These are phyloP conservation scores for Epicampocera succincta DNA, from an alignment of 2,888 invertebrate genomes.

Conservation along the genomic window DNA sequence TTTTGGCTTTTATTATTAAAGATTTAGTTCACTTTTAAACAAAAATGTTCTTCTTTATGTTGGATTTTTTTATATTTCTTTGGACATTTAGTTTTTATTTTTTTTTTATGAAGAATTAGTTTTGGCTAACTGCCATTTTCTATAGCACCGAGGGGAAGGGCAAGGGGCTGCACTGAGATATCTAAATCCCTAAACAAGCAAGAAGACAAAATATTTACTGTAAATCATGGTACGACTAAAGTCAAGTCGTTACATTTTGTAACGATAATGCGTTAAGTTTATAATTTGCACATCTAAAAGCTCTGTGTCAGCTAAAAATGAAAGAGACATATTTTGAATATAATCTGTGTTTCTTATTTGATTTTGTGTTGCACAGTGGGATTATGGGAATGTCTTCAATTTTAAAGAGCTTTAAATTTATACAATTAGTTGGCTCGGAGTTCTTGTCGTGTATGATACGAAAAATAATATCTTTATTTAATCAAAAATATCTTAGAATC, in stretches of 20 bases:
- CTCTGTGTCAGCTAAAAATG: not conserved
- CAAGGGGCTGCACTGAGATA: not conserved
- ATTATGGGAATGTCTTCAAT: too few species aligned
- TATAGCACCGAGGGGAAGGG: not conserved
- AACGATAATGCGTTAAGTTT: conserved; percentile 48
- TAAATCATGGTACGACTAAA: conserved; percentile 44
- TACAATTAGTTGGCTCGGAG: too few species aligned
- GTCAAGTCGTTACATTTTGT: conserved; percentile 44
- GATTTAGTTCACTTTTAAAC: not conserved
- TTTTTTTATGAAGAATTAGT: conserved; percentile 29
- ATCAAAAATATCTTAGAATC: too few species aligned
- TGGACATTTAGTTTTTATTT: not conserved
- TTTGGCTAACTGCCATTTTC: conserved; percentile 49
- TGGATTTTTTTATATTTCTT: conserved; percentile 1
- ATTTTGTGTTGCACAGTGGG: conserved; percentile 17
- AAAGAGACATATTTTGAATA: conserved; percentile 25
- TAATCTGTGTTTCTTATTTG: not conserved
- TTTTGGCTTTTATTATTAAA: conserved; percentile 18
- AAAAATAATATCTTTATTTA: too few species aligned
- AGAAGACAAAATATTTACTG: conserved; percentile 42
- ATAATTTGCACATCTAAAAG: conserved; percentile 48
- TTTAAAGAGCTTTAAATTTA: too few species aligned
- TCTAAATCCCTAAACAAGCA: conserved; percentile 6
- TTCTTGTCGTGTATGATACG: too few species aligned
- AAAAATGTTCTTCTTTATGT: not conserved